phyloP scores from a whole-genome alignment of 2,888 invertebrate genomes.

The Noctua janthe region DNA sequence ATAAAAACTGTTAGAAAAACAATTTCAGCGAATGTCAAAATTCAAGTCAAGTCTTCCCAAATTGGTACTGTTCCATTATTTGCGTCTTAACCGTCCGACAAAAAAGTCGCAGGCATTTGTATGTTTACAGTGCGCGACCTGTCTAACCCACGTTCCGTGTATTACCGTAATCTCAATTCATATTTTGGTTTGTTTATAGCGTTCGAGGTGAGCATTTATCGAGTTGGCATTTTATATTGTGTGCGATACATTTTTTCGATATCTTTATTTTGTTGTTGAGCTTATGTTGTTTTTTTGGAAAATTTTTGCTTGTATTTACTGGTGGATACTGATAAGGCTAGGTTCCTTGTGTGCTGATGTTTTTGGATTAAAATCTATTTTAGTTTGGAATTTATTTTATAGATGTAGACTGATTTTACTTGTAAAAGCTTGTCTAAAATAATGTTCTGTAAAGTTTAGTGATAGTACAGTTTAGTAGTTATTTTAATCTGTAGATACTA shows the following conservation, averaged over 20 bases:
- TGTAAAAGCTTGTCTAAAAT: neutral
- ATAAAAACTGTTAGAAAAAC: neutral
- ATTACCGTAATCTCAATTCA: constrained; percentile 83
- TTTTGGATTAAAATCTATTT: neutral
- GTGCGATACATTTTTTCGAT: constrained; percentile 67
- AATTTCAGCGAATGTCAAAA: neutral
- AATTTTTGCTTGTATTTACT: constrained; percentile 9
- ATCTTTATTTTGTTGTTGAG: constrained; percentile 57
- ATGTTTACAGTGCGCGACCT: constrained; percentile 28
- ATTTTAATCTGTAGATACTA: neutral
- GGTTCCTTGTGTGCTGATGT: neutral
- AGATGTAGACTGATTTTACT: neutral
- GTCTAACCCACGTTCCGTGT: constrained; percentile 70
- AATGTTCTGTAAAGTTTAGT: neutral
- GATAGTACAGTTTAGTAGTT: neutral
- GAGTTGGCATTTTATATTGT: constrained; percentile 74
- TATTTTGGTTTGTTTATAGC: constrained; percentile 85
- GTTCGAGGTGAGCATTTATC: constrained; percentile 77
- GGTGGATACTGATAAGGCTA: constrained; percentile 25
- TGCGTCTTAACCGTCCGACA: neutral
- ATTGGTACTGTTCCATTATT: neutral
- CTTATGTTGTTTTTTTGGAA: no score
- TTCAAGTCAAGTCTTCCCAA: neutral
- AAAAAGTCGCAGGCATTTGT: constrained; percentile 9
- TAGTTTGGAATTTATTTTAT: constrained; percentile 2